Evolutionary conservation across 2,797 vertebrate species (phyloP).

Genomic region (Leptodactylus fallax): DNA sequence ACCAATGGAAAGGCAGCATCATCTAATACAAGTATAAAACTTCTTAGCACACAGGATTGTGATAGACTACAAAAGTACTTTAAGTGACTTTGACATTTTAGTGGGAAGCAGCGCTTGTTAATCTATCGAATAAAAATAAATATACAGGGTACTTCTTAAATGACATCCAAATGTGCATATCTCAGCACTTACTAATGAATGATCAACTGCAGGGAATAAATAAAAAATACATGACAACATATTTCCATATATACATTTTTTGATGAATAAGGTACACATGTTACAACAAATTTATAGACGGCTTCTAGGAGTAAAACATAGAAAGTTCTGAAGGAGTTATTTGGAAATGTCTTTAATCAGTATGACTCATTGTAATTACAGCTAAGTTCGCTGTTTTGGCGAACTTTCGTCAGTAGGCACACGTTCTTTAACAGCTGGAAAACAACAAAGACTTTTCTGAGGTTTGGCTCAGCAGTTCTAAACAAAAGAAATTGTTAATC

Average conservation of each 20-base stretch:
- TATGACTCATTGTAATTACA: constrained; percentile 38
- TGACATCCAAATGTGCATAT: background rate
- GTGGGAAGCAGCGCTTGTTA: background rate
- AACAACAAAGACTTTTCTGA: constrained; percentile 43
- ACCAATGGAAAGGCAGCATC: too few relatives aligned
- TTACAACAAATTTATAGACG: constrained; percentile 11
- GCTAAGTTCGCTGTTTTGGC: constrained; percentile 24
- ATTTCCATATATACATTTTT: constrained; percentile 16
- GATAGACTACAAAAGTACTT: background rate
- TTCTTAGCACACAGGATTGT: too few relatives aligned
- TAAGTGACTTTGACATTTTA: background rate
- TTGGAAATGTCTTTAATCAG: constrained; percentile 33
- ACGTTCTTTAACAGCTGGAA: constrained; percentile 38
- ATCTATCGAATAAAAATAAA: background rate
- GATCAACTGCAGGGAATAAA: background rate
- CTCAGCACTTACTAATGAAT: background rate
- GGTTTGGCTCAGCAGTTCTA: constrained; percentile 40
- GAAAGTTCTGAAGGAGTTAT: constrained; percentile 9
- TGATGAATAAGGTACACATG: background rate
- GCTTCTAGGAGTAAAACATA: background rate
- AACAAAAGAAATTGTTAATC: constrained; percentile 51
- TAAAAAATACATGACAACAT: constrained; percentile 12
- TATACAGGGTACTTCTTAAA: background rate
- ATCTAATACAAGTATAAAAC: too few relatives aligned
- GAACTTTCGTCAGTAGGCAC: constrained; percentile 43